Percentiles rank a stretch among this genome's conserved stretches.
Conservation (phyloP, 2,113 vertebrate genomes). For the Cinclus mexicanus region DNA sequence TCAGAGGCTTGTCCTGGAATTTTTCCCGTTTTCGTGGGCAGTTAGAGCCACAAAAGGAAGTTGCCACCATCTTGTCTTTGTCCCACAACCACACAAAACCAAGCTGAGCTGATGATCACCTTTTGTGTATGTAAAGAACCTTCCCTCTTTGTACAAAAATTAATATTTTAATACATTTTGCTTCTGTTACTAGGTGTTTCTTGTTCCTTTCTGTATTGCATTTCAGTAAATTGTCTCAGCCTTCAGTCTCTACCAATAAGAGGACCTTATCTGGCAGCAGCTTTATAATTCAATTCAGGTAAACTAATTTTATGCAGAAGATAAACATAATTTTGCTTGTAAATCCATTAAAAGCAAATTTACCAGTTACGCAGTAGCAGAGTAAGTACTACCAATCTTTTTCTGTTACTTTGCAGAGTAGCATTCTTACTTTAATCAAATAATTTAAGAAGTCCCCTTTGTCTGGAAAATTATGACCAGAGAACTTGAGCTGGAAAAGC, state of each 20-base stretch:
- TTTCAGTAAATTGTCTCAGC: background rate
- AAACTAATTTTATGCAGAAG: background rate
- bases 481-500: background rate
- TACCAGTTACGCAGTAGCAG: background rate
- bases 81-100: background rate
- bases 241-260: background rate
- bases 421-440: background rate
- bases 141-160: background rate
- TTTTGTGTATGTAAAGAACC: background rate
- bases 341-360: background rate
- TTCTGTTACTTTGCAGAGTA: background rate
- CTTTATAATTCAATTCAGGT: background rate
- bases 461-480: background rate
- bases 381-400: background rate
- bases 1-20: rapidly evolving
- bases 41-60: rapidly evolving
- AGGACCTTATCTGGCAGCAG: background rate
- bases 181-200: background rate
- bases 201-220: background rate
- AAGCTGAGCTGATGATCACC: background rate
- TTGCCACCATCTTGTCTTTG: rapidly evolving
- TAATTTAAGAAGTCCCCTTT: background rate
- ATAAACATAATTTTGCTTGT: background rate
- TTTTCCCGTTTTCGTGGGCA: rapidly evolving
- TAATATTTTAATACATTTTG: background rate